Percentiles rank a stretch among this genome's conserved stretches.
Conservation (phyloP, 37 sponge, comb jelly and placozoan genomes). For the Amphimedon queenslandica region DNA sequence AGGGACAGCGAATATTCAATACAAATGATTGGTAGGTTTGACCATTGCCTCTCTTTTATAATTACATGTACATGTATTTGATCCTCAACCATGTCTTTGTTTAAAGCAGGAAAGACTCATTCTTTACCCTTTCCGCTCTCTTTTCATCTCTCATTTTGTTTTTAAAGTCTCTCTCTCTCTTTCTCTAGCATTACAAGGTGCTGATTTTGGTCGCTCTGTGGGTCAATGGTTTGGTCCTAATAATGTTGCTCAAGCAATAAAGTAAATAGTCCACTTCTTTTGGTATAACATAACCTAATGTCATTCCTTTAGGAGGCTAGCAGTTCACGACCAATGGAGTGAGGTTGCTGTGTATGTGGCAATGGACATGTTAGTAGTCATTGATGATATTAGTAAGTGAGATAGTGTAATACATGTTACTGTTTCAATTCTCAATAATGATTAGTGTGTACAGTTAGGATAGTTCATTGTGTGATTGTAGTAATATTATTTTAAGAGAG, state of each 20-base stretch:
- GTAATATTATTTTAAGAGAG: too few species aligned
- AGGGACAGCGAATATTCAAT: constrained; percentile 86
- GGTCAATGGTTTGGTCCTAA: constrained; percentile 99
- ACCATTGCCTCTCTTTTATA: too few species aligned
- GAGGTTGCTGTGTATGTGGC: constrained; percentile 90
- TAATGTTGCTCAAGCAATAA: constrained; percentile 92
- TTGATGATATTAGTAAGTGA: constrained; percentile 83
- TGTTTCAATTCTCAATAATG: too few species aligned
- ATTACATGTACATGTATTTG: neutral
- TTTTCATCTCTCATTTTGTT: too few species aligned
- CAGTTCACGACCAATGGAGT: constrained; percentile 73
- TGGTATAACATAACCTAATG: neutral
- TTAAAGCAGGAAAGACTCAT: too few species aligned
- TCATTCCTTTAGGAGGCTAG: constrained; percentile 63
- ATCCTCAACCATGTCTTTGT: neutral
- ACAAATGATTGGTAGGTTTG: constrained; percentile 83
- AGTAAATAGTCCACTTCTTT: constrained; percentile 19
- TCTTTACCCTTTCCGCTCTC: too few species aligned
- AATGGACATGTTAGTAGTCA: constrained; percentile 91
- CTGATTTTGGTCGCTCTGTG: constrained; percentile 68
- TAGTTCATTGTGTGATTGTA: too few species aligned
- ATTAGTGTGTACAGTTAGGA: too few species aligned
- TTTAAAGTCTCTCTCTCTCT: too few species aligned
- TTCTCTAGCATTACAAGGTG: constrained; percentile 63
- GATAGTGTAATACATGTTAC: too few species aligned